Base-by-base conservation (phyloP, 2,113 vertebrate genomes). In the Eublepharis macularius region DNA sequence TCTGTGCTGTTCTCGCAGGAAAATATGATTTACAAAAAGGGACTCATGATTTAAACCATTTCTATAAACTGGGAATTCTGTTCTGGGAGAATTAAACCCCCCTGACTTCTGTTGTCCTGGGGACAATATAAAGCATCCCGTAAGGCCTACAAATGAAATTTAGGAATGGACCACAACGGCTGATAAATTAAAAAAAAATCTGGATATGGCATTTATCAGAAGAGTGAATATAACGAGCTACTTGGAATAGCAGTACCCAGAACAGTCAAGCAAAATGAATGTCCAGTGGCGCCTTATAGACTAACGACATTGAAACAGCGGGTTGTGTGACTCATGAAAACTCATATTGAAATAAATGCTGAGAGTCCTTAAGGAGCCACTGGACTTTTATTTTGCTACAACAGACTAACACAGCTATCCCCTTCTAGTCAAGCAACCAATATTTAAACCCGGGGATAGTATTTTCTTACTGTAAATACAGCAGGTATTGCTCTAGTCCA, bases 191-290 rank as follows among this genome's bases (percentile, higher is more conserved):
- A 10, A 26, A n/a, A 13, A 13, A 12, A 19, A 2, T 6, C 19
- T 6, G 69, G 16, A 16, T 9, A 39, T 26, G 41, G 26, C 41
- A 45, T 72, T 90, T 87, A 87, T 17, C n/a, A 51, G 0, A 34
- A 39, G 29, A 77, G 65, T 84, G 87, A 79, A 75, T 45, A 84
- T 81, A 86, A 83, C 75, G 19, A 88, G 1, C 75, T 76, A 73
- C 69, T 0, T 39, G 9, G 72, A 74, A 14, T 81, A 83, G 60
- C 1, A 77, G 12, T 77, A 75, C 39, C 47, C 66, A 86, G 75
- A 54, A 90, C 76, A 12, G 7, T 4, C 75, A 65, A 77, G 82
- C 82, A 0, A 39, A 57, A 57, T 19, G 4, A 57, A 57, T 47
- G 45, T 47, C 45, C 10, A 47, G 45, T 47, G 54, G 21, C 14